These are phyloP conservation scores for Nothocercus nigrocapillus DNA, from an alignment of 2,113 vertebrate species.

Conservation along the genomic window DNA sequence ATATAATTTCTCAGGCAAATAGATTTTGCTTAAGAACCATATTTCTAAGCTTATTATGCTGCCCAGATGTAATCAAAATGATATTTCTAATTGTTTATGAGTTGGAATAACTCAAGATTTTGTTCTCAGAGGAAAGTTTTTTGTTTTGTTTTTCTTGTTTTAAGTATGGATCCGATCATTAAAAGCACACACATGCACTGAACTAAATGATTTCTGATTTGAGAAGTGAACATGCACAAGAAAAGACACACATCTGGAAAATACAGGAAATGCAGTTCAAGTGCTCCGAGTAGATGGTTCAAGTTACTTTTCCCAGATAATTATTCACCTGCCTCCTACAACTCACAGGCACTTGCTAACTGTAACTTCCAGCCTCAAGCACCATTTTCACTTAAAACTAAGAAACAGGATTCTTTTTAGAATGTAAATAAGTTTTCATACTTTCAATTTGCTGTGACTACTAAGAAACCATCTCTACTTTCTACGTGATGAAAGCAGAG, in stretches of 20 bases:
- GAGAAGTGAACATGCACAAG: neutral
- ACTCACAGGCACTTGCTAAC: neutral
- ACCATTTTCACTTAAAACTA: neutral
- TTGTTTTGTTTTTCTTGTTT: neutral
- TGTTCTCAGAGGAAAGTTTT: neutral
- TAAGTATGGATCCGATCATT: neutral
- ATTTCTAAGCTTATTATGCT: neutral
- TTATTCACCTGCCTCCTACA: constrained; percentile 1
- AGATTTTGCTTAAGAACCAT: neutral
- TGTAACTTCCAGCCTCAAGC: neutral
- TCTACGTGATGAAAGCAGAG: neutral
- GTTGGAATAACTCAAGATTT: neutral
- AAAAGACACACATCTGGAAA: constrained; percentile 47
- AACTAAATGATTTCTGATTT: constrained; percentile 29
- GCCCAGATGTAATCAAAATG: neutral
- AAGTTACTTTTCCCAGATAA: constrained; percentile 60
- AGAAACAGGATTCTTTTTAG: neutral
- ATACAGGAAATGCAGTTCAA: constrained; percentile 49
- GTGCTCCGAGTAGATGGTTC: constrained; percentile 10
- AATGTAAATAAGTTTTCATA: neutral
- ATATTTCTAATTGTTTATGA: neutral
- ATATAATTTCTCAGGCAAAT: neutral
- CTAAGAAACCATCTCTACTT: neutral
- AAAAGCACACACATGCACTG: neutral
- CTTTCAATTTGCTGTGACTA: neutral